Base-by-base conservation (phyloP, 1,140 invertebrate species). In the Procambarus virginalis region DNA sequence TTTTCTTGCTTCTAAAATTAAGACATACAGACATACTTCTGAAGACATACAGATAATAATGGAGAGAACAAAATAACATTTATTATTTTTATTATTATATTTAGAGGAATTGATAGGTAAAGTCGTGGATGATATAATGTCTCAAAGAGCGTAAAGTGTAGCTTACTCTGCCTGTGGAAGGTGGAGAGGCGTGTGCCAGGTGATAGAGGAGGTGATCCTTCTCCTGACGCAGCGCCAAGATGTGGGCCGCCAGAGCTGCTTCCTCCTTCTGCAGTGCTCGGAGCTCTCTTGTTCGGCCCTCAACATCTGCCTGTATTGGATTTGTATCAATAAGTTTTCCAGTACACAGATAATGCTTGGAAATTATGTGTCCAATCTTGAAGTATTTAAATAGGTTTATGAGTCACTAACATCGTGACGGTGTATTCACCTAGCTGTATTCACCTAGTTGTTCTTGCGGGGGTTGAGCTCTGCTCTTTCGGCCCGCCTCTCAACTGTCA, bases 151-250 rank as follows among this genome's bases (percentile, higher is more conserved):
- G 34, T 34, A 34, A 34, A 34, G 34, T 34, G 34, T 58, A 58
- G 55, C 12, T 4, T 51, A 55, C 73, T 12, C 22, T n/a, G 17
- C 46, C 5, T 48, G 70, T 75, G 12, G 48, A 22, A 22, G 45
- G 60, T 22, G 75, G 9, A 2, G 70, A 49, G 17, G 88, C 49
- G 4, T 89, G 88, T 58, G 81, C 12, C 4, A 89, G 58, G 60
- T 89, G 88, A 81, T 89, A 84, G 14, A 77, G 60, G 10, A 89
- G 81, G 75, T 89, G 88, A 45, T 89, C 88, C 51, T 84, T 84
- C 75, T 89, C 88, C 46, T 89, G 88, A 8, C 88, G 49, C 34
- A 89, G 82, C 48, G 88, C 80, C 48, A 89, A 46, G 45, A 89
- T 83, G 73, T 89, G 88, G 2, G 88, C 88, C 20, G 82, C 88